These are phyloP conservation scores for Holotrichia oblita DNA, from an alignment of 1,140 invertebrate genomes.

Conservation along the genomic window DNA sequence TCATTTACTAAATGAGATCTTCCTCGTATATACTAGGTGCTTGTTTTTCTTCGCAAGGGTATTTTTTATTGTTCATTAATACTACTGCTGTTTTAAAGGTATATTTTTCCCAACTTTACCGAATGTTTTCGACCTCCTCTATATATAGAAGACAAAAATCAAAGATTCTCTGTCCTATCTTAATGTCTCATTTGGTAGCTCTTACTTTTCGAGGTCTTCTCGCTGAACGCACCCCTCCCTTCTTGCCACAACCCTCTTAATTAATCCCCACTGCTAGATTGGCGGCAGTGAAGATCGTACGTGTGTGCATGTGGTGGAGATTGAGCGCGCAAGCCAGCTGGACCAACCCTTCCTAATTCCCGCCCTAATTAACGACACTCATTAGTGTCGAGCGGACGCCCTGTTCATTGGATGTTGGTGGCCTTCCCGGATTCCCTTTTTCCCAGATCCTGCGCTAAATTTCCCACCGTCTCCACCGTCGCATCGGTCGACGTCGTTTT, in stretches of 20 bases:
- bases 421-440: constrained; percentile 11
- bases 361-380: constrained; percentile 52
- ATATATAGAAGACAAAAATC: no score
- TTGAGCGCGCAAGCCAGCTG: constrained; percentile 47
- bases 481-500: not conserved
- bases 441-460: constrained; percentile 29
- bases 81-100: no score
- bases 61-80: no score
- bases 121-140: no score
- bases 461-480: constrained; percentile 9
- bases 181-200: not conserved
- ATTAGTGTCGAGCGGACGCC: constrained; percentile 44
- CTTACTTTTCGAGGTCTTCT: not conserved
- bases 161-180: no score
- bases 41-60: no score
- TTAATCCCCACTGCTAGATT: constrained; percentile 52
- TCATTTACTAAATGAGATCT: no score
- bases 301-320: constrained; percentile 37
- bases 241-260: constrained; percentile 47
- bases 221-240: not conserved
- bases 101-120: no score
- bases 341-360: constrained; percentile 50
- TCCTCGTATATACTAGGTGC: no score
- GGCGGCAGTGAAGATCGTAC: constrained; percentile 39
- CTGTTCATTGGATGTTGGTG: constrained; percentile 48